A percentile compares a stretch with the other conserved stretches of the same genome.
Evolutionary conservation across 2,888 invertebrate genomes (phyloP).

Genomic region (Monopis laevigella): DNA sequence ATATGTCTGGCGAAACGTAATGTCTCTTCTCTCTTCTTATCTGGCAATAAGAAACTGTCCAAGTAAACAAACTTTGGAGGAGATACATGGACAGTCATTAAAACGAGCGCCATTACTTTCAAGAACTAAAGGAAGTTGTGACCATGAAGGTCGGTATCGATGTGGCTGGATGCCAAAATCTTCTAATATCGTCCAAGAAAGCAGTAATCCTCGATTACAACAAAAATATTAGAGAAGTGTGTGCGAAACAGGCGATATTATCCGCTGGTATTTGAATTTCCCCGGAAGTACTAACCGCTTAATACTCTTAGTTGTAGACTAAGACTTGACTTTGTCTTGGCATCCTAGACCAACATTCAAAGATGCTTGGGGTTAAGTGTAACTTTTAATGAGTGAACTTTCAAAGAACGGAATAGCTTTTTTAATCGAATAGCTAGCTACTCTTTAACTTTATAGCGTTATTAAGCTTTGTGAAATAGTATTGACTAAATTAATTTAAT

Average conservation of each 20-base stretch:
- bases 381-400: constrained; percentile 53
- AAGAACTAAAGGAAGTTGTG: constrained; percentile 56
- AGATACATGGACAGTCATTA: constrained; percentile 62
- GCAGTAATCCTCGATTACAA: constrained; percentile 61
- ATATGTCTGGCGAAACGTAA: no score
- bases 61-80: constrained; percentile 32
- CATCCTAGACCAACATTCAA: constrained; percentile 37
- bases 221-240: constrained; percentile 43
- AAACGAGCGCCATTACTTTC: constrained; percentile 54
- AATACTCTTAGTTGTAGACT: no score
- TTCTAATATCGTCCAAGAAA: constrained; percentile 62
- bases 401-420: constrained; percentile 32
- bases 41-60: constrained; percentile 7
- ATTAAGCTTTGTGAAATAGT: not conserved
- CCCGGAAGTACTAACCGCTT: no score
- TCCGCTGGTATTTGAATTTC: no score
- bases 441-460: no score
- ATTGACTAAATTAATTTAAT: not conserved
- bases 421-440: no score
- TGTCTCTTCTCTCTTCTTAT: not conserved
- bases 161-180: constrained; percentile 62
- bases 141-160: constrained; percentile 65
- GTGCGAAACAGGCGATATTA: not conserved
- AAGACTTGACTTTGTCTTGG: no score
- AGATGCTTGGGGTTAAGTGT: constrained; percentile 40